Base-by-base conservation (phyloP, 2,113 vertebrate genomes). In the Etheostoma cragini region DNA sequence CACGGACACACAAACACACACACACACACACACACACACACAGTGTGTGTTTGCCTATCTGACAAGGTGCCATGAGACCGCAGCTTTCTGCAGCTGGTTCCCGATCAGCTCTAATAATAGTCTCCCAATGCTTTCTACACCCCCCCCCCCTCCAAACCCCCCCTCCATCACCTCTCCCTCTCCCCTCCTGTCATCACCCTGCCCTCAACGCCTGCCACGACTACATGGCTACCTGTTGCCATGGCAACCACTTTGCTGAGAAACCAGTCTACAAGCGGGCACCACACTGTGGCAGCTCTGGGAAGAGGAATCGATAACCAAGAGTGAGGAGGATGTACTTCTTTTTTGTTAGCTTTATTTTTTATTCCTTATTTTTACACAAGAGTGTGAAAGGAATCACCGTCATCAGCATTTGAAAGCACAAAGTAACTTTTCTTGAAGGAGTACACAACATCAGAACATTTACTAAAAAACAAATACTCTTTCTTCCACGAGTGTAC, bases 91-190 rank as follows among this genome's bases (percentile, higher is more conserved):
- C 90, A 90, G 86, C 89, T 88, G 86, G 76, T 67, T 89, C 84
- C 86, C 75, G 80, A 90, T 86, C 65, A 87, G 81, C 77, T 86
- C 90, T 93, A 92, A 91, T 92, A 91, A 94, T 92, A 94, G 93
- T 86, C 78, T 70, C 21, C 81, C 56, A 16, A 50, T 65, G 76
- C 78, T 74, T 68, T 78, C 79, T 47, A 11, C 21, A 26, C 58
- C 26, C 76, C 47, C 57, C 54, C 22, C 58, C 19, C 6, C 61
- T n/a, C n/a, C n/a, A n/a, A n/a, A n/a, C n/a, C n/a, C n/a, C 62
- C 38, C n/a, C 14, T 5, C 5, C 46, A 17, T 61, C 57, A 60
- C 58, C 38, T 56, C 33, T n/a, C 6, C 22, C 19, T 22, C 61
- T 19, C 76, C 52, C 38, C 8, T 45, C 30, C 13, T 77, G 81